These are phyloP conservation scores for Parotocinclus haroldoi DNA, from an alignment of 2,797 vertebrate genomes.

Conservation along the genomic window DNA sequence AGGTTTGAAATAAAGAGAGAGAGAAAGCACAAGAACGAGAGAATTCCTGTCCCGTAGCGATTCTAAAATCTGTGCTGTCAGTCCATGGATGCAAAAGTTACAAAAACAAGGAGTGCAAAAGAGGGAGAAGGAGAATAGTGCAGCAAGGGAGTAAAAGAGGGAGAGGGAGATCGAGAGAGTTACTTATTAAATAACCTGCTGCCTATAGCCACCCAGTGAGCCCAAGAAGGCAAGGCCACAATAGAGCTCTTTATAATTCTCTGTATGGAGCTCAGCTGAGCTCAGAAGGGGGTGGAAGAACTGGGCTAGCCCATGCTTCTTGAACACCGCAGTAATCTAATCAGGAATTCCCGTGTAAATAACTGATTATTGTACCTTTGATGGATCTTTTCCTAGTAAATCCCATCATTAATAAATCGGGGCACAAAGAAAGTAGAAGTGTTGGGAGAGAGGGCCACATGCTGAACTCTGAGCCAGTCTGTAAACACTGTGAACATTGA, in stretches of 20 bases:
- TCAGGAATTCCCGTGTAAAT: slow-evolving; percentile 63
- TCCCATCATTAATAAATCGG: slow-evolving; percentile 16
- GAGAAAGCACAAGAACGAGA: slow-evolving; percentile 18
- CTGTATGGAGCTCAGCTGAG: slow-evolving; percentile 36
- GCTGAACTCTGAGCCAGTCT: slow-evolving; percentile 18
- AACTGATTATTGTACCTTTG: slow-evolving; percentile 35
- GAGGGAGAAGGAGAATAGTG: background rate
- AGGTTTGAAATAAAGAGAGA: slow-evolving; percentile 22
- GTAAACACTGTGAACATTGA: slow-evolving; percentile 10
- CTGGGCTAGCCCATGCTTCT: slow-evolving; percentile 29
- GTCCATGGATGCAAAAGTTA: slow-evolving; percentile 32
- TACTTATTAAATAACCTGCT: slow-evolving; percentile 42
- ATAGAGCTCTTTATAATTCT: slow-evolving; percentile 50
- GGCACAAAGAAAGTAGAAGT: background rate
- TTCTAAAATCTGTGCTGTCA: slow-evolving; percentile 26
- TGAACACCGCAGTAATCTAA: slow-evolving; percentile 62
- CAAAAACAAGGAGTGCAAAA: slow-evolving; percentile 24
- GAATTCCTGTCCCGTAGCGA: slow-evolving; percentile 22
- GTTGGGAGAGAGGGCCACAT: background rate
- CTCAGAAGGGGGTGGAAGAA: slow-evolving; percentile 18
- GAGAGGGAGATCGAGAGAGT: slow-evolving; percentile 20
- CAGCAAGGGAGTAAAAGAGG: slow-evolving; percentile 1
- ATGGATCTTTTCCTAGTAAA: slow-evolving; percentile 8
- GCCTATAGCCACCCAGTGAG: slow-evolving; percentile 34
- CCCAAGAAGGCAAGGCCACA: slow-evolving; percentile 33